Evolutionary conservation across 2,113 vertebrate species (phyloP), one percentile per base, ranked within the genome.

Genomic region (Chrysemys picta): DNA sequence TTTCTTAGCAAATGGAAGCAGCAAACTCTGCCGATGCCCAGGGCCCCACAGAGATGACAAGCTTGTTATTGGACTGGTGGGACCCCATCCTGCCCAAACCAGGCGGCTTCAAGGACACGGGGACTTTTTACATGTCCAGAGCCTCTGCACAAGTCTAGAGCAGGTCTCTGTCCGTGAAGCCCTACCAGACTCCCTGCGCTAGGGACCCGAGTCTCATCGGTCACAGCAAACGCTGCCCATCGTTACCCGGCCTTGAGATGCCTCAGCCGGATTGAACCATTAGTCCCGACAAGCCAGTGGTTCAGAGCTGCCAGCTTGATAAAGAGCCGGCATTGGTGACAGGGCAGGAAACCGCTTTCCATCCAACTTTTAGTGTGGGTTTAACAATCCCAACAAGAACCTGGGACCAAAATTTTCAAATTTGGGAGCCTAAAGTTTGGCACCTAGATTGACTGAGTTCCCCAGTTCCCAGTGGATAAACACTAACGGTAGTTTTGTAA

Each of bases 381-480:
- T 69, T 24, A 49, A 24, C 29, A 11, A 25, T 22, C 10, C 62
- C 84, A 22, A 31, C 38, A 29, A 42, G 80, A 57, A 27, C 80
- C 14, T n/a, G 49, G 31, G 79, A 17, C 50, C 53, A 27, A n/a
- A 8, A 7, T 53, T 81, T 53, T 22, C 35, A 53, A 53, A 81
- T 13, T 22, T 81, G 31, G 79, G 50, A 24, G 19, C 52, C 50
- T 52, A 31, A 80, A 49, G 8, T 5, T 19, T 80, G 17, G 14
- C 8, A 19, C 13, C n/a, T 27, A 29, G 11, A 27, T 19, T 5
- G 9, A 54, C 21, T 3, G 35, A 14, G 7, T 5, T 1, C 21
- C 16, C 10, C 6, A 0, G 0, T 13, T 35, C 49, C 10, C 27
- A 1, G 0, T 5, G 1, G 82, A 45, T n/a, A 27, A 9, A 11